phyloP scores from a whole-genome alignment of 2,888 invertebrate genomes.

The Agrochola macilenta region DNA sequence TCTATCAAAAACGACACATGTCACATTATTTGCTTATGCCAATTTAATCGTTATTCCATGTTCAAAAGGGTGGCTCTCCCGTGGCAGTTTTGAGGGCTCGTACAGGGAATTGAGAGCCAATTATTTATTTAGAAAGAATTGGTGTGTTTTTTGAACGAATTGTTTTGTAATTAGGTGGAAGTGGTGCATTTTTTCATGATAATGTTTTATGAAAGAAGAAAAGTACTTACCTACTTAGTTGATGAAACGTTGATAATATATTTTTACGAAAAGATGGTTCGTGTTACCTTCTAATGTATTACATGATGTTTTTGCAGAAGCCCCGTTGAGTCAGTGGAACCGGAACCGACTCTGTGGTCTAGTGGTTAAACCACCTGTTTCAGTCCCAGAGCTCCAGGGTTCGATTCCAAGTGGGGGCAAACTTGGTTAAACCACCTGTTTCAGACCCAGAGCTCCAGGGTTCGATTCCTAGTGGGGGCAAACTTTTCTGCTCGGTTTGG shows the following conservation, averaged over 20 bases:
- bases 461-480: too few relatives aligned
- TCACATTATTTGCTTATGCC: conserved; percentile 50
- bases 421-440: too few relatives aligned
- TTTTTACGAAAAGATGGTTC: not conserved
- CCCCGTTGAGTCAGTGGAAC: not conserved
- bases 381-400: too few relatives aligned
- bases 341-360: too few relatives aligned
- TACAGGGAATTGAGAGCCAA: conserved; percentile 39
- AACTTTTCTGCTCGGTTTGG: too few relatives aligned
- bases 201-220: not conserved
- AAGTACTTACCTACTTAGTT: not conserved
- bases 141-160: conserved; percentile 24
- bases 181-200: not conserved
- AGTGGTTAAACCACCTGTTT: too few relatives aligned
- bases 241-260: too few relatives aligned
- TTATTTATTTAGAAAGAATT: conserved; percentile 47
- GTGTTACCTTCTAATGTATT: not conserved
- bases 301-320: not conserved
- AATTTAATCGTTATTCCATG: conserved; percentile 38
- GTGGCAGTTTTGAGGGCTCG: conserved; percentile 2
- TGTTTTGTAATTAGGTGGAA: conserved; percentile 10
- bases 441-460: too few relatives aligned
- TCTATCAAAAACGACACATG: conserved; percentile 75
- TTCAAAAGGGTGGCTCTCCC: not conserved
- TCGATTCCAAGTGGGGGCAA: too few relatives aligned